Conservation (phyloP, 2,888 invertebrate species). For the Chrysotoxum bicinctum region DNA sequence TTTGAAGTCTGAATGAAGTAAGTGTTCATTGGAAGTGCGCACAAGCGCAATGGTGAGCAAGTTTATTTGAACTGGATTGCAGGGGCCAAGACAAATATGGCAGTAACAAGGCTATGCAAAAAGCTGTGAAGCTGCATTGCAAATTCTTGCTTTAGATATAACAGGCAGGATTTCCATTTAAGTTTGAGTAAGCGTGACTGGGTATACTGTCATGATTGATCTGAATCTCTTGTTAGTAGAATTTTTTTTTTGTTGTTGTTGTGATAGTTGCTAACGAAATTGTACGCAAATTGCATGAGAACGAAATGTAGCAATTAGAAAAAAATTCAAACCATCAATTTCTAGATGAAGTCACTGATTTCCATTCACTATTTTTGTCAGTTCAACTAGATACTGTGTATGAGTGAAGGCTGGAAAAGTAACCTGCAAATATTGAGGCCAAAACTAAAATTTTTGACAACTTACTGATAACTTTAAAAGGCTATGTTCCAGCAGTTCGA, state of each 20-base stretch:
- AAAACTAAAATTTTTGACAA: too few species aligned
- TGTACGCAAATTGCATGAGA: constrained; percentile 13
- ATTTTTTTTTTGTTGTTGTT: neutral
- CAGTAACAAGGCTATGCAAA: constrained; percentile 10
- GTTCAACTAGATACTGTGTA: neutral
- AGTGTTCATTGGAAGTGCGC: neutral
- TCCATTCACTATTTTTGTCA: neutral
- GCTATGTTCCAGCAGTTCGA: too few species aligned
- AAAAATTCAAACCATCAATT: neutral
- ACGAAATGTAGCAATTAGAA: constrained; percentile 1
- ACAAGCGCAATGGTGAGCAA: neutral
- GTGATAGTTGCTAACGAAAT: neutral
- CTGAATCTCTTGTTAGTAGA: constrained; percentile 5
- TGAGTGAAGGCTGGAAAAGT: neutral
- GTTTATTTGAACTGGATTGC: constrained; percentile 18
- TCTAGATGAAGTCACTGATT: neutral
- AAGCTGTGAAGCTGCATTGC: neutral
- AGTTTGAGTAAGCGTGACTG: constrained; percentile 21
- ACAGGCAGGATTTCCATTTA: constrained; percentile 24
- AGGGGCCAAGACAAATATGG: constrained; percentile 13
- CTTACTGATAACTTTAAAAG: too few species aligned
- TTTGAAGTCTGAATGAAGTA: constrained; percentile 17
- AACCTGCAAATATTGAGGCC: too few species aligned
- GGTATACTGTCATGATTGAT: constrained; percentile 14
- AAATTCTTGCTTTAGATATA: neutral